Conservation (phyloP, 2,113 vertebrate genomes). For the Dicentrarchus labrax region DNA sequence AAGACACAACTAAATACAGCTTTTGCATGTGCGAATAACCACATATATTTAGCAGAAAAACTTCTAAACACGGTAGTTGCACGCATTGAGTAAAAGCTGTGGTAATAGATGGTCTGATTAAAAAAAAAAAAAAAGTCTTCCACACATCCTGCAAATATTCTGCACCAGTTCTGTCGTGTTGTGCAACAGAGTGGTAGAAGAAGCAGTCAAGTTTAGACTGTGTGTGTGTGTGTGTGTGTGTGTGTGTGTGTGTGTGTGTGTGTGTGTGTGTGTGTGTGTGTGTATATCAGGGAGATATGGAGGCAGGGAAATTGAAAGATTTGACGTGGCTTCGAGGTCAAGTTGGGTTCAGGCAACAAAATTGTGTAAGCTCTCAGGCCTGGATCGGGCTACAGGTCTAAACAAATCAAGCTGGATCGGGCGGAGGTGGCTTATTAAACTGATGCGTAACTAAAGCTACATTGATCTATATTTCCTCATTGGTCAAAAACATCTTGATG, state of each 20-base stretch:
- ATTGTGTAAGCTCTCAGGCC: conserved; percentile 32
- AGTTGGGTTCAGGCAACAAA: conserved; percentile 33
- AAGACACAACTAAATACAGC: conserved; percentile 52
- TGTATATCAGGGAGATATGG: background rate
- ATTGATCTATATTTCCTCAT: background rate
- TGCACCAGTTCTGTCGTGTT: background rate
- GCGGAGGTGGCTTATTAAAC: background rate
- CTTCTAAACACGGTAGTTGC: conserved; percentile 14
- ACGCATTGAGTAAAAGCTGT: background rate
- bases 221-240: background rate
- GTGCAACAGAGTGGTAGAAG: conserved; percentile 21
- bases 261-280: background rate
- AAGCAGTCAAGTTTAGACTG: background rate
- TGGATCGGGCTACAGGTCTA: conserved; percentile 16
- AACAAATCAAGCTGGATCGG: background rate
- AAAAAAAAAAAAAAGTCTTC: background rate
- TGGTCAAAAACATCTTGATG: too few species aligned
- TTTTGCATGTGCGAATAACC: conserved; percentile 31
- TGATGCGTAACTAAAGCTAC: background rate
- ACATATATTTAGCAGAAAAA: conserved; percentile 22
- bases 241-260: background rate
- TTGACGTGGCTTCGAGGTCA: conserved; percentile 28
- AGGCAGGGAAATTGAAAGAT: conserved; percentile 24
- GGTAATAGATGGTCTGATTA: background rate
- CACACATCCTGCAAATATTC: background rate